Evolutionary conservation across 2,888 invertebrate species (phyloP), one percentile per base, ranked within the genome.

Genomic region (Heteromyza rotundicornis): DNA sequence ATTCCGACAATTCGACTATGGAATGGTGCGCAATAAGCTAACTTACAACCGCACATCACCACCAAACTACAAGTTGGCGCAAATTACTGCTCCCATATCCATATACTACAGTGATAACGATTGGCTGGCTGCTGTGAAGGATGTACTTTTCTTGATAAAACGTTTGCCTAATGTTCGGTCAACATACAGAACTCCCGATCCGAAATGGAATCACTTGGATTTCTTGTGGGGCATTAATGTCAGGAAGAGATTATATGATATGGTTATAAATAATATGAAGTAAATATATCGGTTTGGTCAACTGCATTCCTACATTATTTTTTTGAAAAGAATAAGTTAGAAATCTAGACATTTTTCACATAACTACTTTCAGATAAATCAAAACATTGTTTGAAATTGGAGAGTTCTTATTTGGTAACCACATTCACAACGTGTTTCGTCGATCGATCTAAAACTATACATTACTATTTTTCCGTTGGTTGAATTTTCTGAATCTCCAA

Each of bases 41-140:
- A 79, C 74, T 5, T 90, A 90, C 71, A 86, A 87, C 2, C 81
- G 81, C 17, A 64, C 73, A 1, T 80, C 70, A 0, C 89, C 90
- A 1, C 90, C 90, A 0, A 75, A 77, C 0, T 90, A 90, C 70
- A 82, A 87, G 65, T 81, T 90, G 0, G 74, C 82, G 1, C 86
- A 83, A 64, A 80, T 90, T 5, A 86, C 84, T 0, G 82, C 87
- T 16, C 89, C 89, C 2, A 87, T 89, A 0, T 86, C 87, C 69
- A 78, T 92, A 22, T 89, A 89, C 73, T 90, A 87, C 75, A 87
- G 88, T n/a, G 84, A 85, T n/a, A 87, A 85, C 35, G 92, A 92
- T 71, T 89, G 87, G 75, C 81, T 92, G 60, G 86, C 91, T 0
- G 80, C 79, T 0, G 73, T 77, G 27, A 76, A 74, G 20, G 89